phyloP scores from a whole-genome alignment of 2,797 vertebrate genomes.

The Yasuhikotakia modesta region DNA sequence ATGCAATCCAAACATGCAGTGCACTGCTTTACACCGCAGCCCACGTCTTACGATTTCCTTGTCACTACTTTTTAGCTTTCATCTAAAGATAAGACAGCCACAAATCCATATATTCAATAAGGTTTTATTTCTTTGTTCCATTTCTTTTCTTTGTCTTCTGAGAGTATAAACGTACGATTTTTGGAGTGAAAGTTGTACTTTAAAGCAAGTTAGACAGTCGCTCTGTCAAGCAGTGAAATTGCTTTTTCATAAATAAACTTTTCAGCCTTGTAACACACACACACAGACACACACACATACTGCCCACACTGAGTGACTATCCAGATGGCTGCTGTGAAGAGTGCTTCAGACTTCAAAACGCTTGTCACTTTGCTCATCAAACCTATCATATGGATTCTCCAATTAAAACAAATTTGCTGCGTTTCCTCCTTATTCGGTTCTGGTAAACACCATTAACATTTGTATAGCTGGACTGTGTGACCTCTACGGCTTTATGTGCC shows the following conservation, averaged over 20 bases:
- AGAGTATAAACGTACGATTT: slow-evolving; percentile 5
- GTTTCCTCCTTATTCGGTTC: slow-evolving; percentile 12
- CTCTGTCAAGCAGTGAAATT: slow-evolving; percentile 34
- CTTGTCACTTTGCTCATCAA: slow-evolving; percentile 55
- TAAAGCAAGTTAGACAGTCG: slow-evolving; percentile 34
- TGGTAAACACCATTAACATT: slow-evolving; percentile 41
- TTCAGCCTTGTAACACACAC: slow-evolving; percentile 25
- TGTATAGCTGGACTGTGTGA: slow-evolving; percentile 36
- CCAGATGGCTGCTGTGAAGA: slow-evolving; percentile 48
- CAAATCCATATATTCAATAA: slow-evolving; percentile 45
- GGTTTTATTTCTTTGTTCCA: slow-evolving; percentile 25
- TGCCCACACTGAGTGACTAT: slow-evolving; percentile 48
- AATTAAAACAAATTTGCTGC: slow-evolving; percentile 53
- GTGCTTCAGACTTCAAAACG: slow-evolving; percentile 45
- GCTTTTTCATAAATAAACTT: slow-evolving; percentile 40
- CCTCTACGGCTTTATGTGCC: slow-evolving; percentile 3
- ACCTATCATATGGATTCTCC: slow-evolving; percentile 42
- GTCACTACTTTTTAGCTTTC: slow-evolving; percentile 33
- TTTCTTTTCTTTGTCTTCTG: slow-evolving; percentile 13
- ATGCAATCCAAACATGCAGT: slow-evolving; percentile 25
- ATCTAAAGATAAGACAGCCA: slow-evolving; percentile 41
- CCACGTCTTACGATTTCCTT: slow-evolving; percentile 24
- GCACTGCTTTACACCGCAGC: slow-evolving; percentile 24
- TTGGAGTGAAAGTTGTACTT: slow-evolving; percentile 33
- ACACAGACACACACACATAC: slow-evolving; percentile 29